Base-by-base conservation (phyloP, 2,797 vertebrate species). In the Phalanger gymnotis region DNA sequence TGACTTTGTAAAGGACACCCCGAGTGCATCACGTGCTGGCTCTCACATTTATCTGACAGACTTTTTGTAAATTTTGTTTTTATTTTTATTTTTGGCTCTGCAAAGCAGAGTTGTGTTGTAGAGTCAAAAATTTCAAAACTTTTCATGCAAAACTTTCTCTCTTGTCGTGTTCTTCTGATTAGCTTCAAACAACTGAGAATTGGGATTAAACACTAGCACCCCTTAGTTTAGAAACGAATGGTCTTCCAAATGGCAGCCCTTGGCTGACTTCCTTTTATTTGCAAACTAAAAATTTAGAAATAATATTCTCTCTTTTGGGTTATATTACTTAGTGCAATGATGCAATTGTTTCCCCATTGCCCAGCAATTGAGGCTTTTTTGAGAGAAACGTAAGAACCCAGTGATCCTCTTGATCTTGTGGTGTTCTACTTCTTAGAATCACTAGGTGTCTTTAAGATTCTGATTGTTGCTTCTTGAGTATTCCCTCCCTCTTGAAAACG, bases 1-100 rank as follows among this genome's bases (percentile, higher is more conserved):
- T 96, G 95, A 97, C 96, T 96, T 87, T 98, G 97, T 98, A 95
- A 96, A 97, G 40, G 96, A 51, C 92, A 96, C 97, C 55, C 1
- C 92, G 96, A 96, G 90, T 94, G 94, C 97, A 93, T 92, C 92
- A 95, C 94, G 91, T 90, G 97, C 98, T 87, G 19, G 22, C 40
- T 87, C 10, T 87, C 40, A 47, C 73, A 27, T 87, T 87, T 97
- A 93, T 97, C 94, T 96, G 96, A 94, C 95, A 97, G 95, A 93
- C 61, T 97, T 95, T 96, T 55, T 73, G 90, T 95, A 90, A 47
- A 87, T 22, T 93, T 73, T n/a, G 34, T 66, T 66, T 73, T n/a
- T 19, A 16, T n/a, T 47, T 81, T 54, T 92, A 91, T 55, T 90
- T 31, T 92, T 93, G 91, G 91, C n/a, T 90, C 47, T 94, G 97